These are phyloP conservation scores for Anisognathus igniventris DNA, from an alignment of 2,797 vertebrate genomes.

Conservation along the genomic window DNA sequence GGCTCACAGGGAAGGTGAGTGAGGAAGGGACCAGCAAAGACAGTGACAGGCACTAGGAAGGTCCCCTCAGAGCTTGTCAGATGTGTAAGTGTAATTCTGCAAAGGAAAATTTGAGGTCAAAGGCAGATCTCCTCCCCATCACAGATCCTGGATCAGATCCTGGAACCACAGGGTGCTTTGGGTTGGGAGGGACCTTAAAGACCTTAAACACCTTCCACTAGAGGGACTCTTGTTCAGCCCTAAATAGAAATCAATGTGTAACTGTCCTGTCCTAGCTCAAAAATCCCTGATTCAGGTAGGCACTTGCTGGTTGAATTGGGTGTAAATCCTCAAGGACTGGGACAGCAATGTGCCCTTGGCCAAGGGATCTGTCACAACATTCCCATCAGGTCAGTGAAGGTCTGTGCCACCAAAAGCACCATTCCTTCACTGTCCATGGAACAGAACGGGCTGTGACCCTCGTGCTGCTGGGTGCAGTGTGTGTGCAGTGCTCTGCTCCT, in stretches of 20 bases:
- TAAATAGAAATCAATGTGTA: background rate
- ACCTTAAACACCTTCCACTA: background rate
- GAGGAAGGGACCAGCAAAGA: background rate
- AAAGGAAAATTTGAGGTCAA: background rate
- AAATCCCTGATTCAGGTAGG: background rate
- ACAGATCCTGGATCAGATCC: background rate
- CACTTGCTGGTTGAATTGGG: background rate
- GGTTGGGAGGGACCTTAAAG: background rate
- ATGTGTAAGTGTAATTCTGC: background rate
- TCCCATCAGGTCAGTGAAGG: background rate
- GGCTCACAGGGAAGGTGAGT: background rate
- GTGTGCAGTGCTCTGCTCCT: background rate
- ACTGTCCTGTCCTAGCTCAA: background rate
- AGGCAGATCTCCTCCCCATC: background rate
- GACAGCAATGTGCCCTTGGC: background rate
- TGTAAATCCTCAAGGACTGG: background rate
- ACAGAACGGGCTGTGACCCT: accelerated
- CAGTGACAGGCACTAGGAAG: background rate
- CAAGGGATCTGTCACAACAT: background rate
- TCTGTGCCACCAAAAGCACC: background rate
- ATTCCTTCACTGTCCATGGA: background rate
- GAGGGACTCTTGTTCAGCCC: background rate
- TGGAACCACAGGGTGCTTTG: background rate
- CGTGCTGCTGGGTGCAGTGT: background rate
- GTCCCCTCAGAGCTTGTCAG: background rate